These are phyloP conservation scores for Plebejus anna DNA, from an alignment of 2,888 invertebrate genomes.

Conservation along the genomic window DNA sequence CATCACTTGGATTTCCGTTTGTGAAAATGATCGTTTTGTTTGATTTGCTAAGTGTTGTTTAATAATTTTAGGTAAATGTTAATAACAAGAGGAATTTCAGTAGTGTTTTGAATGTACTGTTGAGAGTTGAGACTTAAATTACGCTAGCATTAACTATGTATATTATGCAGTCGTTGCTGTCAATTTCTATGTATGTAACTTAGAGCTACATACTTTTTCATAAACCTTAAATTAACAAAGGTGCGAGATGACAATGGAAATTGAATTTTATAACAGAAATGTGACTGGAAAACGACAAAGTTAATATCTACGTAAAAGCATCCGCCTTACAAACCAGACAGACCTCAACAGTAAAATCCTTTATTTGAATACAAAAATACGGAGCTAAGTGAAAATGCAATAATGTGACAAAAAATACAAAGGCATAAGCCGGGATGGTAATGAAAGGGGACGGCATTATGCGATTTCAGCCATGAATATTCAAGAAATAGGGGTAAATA, in stretches of 20 bases:
- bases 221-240: not conserved
- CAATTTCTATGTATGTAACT: too few relatives aligned
- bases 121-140: too few relatives aligned
- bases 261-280: not conserved
- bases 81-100: not conserved
- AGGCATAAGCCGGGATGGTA: slow-evolving; percentile 33
- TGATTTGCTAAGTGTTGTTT: not conserved
- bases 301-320: slow-evolving; percentile 8
- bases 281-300: slow-evolving; percentile 13
- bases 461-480: slow-evolving; percentile 38
- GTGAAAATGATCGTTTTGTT: not conserved
- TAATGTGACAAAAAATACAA: slow-evolving; percentile 25
- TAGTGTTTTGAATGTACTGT: not conserved
- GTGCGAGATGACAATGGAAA: not conserved
- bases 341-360: not conserved
- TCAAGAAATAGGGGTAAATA: slow-evolving; percentile 30
- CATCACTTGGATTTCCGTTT: not conserved
- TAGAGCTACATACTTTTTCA: too few relatives aligned
- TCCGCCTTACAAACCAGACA: slow-evolving; percentile 2
- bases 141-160: too few relatives aligned
- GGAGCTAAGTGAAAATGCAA: slow-evolving; percentile 15
- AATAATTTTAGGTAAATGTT: not conserved
- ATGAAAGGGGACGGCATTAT: slow-evolving; percentile 36
- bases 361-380: slow-evolving; percentile 27
- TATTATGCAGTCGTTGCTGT: too few relatives aligned